phyloP scores from a whole-genome alignment of 2,797 vertebrate genomes.

The Anguilla marmorata region DNA sequence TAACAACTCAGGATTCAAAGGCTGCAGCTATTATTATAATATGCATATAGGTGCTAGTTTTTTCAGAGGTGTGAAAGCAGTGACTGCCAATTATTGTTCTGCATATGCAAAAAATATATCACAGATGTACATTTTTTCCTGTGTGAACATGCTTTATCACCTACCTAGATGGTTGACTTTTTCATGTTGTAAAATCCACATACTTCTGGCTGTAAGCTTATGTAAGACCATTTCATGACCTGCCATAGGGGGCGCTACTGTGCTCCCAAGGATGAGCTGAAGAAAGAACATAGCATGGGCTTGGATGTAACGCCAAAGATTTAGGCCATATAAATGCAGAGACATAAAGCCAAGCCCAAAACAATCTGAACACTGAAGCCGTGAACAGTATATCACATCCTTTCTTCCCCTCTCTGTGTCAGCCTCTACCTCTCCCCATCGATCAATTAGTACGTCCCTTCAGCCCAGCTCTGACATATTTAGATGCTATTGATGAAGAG shows the following conservation, averaged over 20 bases:
- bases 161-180: conserved; percentile 18
- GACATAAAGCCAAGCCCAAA: neutral
- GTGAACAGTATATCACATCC: neutral
- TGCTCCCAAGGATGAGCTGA: neutral
- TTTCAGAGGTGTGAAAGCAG: conserved; percentile 23
- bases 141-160: conserved; percentile 21
- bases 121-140: conserved; percentile 26
- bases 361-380: neutral
- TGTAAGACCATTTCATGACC: neutral
- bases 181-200: neutral
- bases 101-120: conserved; percentile 17
- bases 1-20: conserved; percentile 20
- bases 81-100: conserved; percentile 30
- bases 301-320: neutral
- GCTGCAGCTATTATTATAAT: conserved; percentile 26
- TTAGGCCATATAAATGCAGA: neutral
- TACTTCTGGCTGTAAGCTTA: neutral
- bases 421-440: conserved; percentile 15
- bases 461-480: conserved; percentile 52
- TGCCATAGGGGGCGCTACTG: neutral
- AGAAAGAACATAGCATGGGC: neutral
- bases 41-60: conserved; percentile 27
- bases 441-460: conserved; percentile 39
- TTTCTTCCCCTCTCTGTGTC: neutral
- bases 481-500: conserved; percentile 65